These are phyloP conservation scores for Apeltes quadracus DNA, from an alignment of 2,113 vertebrate species.

Conservation along the genomic window DNA sequence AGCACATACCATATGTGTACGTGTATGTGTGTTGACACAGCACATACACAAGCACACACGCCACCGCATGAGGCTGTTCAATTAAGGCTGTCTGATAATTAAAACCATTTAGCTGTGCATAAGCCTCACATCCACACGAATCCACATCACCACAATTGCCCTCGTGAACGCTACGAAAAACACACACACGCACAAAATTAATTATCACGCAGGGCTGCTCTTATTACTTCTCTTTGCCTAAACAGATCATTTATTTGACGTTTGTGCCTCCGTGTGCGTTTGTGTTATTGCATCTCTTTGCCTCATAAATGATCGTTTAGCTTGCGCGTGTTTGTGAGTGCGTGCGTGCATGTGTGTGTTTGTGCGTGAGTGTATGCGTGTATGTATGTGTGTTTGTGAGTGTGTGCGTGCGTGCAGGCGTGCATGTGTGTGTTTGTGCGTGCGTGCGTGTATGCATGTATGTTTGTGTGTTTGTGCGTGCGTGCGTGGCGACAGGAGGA, in stretches of 20 bases:
- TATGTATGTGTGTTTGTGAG: conserved; percentile 8
- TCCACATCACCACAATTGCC: conserved; percentile 60
- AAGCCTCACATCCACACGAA: conserved; percentile 71
- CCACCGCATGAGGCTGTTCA: conserved; percentile 54
- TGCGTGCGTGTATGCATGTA: neutral
- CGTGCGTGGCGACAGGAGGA: conserved; percentile 49
- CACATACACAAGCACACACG: neutral
- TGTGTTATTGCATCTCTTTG: conserved; percentile 66
- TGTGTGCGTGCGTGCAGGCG: conserved; percentile 36
- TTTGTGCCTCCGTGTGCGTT: conserved; percentile 62
- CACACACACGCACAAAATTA: conserved; percentile 51
- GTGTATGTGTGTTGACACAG: conserved; percentile 7
- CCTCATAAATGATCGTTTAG: conserved; percentile 68
- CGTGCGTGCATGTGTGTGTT: conserved; percentile 10
- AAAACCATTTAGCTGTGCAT: conserved; percentile 72
- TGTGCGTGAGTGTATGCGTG: conserved; percentile 24
- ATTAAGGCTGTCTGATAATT: conserved; percentile 71
- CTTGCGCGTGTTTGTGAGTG: conserved; percentile 14
- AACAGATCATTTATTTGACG: conserved; percentile 75
- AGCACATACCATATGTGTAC: conserved; percentile 11
- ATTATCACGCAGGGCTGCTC: conserved; percentile 72
- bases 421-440: too few relatives aligned
- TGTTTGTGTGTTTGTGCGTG: conserved; percentile 13
- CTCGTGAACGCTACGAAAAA: neutral
- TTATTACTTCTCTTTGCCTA: conserved; percentile 72